Percentiles rank a stretch among this genome's conserved stretches.
Evolutionary conservation across 1,140 invertebrate genomes (phyloP).

Genomic region (Parapsyche elsis): DNA sequence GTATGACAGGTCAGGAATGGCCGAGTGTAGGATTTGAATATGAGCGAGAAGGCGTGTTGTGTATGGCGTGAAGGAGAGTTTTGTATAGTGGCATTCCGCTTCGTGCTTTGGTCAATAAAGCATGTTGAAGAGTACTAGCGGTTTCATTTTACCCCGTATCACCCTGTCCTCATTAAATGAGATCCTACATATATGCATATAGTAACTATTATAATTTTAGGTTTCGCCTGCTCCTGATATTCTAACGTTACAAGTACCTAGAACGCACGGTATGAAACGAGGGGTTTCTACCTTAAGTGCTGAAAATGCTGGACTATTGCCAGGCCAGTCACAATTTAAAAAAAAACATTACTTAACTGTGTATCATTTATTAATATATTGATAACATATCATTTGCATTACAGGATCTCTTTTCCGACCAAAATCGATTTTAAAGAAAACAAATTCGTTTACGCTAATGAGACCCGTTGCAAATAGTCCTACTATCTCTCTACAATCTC

Average conservation of each 20-base stretch:
- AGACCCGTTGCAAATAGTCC: slow-evolving; percentile 58
- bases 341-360: background rate
- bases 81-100: too few relatives aligned
- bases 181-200: background rate
- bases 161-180: background rate
- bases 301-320: slow-evolving; percentile 63
- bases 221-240: slow-evolving; percentile 66
- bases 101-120: too few relatives aligned
- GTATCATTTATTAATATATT: background rate
- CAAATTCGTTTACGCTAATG: slow-evolving; percentile 87
- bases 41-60: too few relatives aligned
- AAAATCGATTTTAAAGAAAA: slow-evolving; percentile 93
- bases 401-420: slow-evolving; percentile 70
- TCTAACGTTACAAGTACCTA: slow-evolving; percentile 60
- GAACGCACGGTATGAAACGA: slow-evolving; percentile 38
- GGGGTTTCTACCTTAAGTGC: slow-evolving; percentile 63
- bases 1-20: too few relatives aligned
- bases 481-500: slow-evolving; percentile 58
- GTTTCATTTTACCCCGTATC: background rate
- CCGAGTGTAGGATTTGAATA: too few relatives aligned
- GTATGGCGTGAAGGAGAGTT: too few relatives aligned
- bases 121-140: background rate
- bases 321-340: slow-evolving; percentile 57
- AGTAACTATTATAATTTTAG: slow-evolving; percentile 52
- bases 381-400: background rate